Evolutionary conservation across 2,888 invertebrate genomes (phyloP).

Genomic region (Eilema sororculum): DNA sequence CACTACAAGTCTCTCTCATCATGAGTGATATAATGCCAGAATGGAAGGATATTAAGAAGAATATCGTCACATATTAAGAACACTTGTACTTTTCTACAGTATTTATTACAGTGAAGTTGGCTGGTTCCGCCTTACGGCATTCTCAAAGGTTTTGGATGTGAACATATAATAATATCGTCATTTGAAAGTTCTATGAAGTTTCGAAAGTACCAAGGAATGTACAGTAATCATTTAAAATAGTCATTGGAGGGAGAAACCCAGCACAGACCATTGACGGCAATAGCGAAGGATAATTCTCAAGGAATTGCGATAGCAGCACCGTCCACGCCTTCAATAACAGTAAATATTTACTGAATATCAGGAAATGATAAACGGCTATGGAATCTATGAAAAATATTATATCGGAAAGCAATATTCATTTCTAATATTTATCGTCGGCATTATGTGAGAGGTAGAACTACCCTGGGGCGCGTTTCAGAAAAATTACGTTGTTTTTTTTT

Average conservation of each 20-base stretch:
- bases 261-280: not conserved
- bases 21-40: too few relatives aligned
- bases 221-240: not conserved
- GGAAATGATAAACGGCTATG: not conserved
- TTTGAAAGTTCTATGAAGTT: too few relatives aligned
- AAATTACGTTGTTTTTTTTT: not conserved
- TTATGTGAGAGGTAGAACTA: too few relatives aligned
- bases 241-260: not conserved
- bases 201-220: too few relatives aligned
- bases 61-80: too few relatives aligned
- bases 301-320: not conserved
- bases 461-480: not conserved
- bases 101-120: too few relatives aligned
- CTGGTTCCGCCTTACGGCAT: too few relatives aligned
- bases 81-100: too few relatives aligned
- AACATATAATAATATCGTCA: too few relatives aligned
- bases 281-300: not conserved
- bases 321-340: not conserved
- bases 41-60: too few relatives aligned
- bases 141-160: too few relatives aligned
- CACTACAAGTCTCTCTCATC: too few relatives aligned
- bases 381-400: not conserved
- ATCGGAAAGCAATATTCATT: constrained; percentile 2
- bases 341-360: not conserved
- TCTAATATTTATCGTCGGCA: not conserved